Percentiles rank a stretch among this genome's conserved stretches.
phyloP scores from a whole-genome alignment of 2,113 vertebrate genomes.

The Gymnarchus niloticus region DNA sequence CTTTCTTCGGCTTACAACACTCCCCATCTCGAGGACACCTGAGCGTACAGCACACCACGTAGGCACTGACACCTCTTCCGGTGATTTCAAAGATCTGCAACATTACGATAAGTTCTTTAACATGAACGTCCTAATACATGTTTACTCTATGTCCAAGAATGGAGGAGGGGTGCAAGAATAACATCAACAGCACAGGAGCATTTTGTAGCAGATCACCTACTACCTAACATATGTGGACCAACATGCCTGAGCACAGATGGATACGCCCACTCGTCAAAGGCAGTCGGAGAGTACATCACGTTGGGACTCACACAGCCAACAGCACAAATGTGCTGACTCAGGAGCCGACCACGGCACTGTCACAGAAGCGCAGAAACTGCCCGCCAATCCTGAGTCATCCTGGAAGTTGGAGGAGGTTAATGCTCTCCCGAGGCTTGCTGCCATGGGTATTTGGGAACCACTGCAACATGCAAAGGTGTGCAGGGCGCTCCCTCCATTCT shows the following conservation, averaged over 20 bases:
- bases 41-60: background rate
- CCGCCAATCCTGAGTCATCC: conserved; percentile 42
- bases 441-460: no score
- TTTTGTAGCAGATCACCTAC: no score
- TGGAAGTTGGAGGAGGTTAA: background rate
- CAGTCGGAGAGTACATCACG: conserved; percentile 28
- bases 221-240: no score
- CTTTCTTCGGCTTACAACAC: background rate
- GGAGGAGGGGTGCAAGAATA: background rate
- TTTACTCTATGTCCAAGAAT: background rate
- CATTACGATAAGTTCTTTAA: background rate
- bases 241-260: background rate
- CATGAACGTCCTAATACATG: background rate
- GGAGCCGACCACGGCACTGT: conserved; percentile 45
- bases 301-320: conserved; percentile 26
- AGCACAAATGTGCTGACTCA: conserved; percentile 45
- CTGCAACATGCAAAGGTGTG: background rate
- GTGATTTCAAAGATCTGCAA: background rate
- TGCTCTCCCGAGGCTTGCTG: background rate
- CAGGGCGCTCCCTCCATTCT: background rate
- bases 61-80: background rate
- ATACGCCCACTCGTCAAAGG: background rate
- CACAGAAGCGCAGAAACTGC: conserved; percentile 49
- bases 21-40: background rate
- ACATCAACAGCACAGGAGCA: background rate